Conservation (phyloP, 2,888 invertebrate species). For the Pyrocoelia pectoralis region DNA sequence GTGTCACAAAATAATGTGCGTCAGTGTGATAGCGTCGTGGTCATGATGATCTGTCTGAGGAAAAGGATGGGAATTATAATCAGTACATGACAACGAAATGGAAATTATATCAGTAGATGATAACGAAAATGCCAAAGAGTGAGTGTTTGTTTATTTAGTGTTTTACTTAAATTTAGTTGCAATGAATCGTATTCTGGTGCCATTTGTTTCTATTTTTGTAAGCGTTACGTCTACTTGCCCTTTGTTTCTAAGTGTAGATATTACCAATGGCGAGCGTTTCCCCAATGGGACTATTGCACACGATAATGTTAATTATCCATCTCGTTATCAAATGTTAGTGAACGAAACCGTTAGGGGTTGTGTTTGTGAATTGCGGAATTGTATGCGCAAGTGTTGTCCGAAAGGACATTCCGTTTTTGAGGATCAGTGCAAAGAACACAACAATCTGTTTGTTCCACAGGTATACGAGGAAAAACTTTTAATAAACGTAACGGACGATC, state of each 20-base stretch:
- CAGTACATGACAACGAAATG: too few species aligned
- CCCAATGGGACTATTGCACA: not conserved
- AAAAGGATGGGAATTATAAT: too few species aligned
- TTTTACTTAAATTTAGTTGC: too few species aligned
- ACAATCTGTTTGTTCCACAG: not conserved
- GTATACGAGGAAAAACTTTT: not conserved
- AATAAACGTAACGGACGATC: not conserved
- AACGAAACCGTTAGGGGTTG: slow-evolving; percentile 28
- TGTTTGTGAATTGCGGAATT: slow-evolving; percentile 30
- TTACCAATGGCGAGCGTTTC: not conserved
- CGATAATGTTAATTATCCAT: not conserved
- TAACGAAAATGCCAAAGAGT: too few species aligned
- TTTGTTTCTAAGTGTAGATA: slow-evolving; percentile 1
- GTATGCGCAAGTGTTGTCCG: slow-evolving; percentile 35
- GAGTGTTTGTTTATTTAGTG: too few species aligned
- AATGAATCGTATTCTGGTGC: too few species aligned
- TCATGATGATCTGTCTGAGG: too few species aligned
- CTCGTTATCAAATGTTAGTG: slow-evolving; percentile 19
- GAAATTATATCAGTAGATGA: too few species aligned
- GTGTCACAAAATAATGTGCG: too few species aligned
- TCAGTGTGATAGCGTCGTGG: too few species aligned
- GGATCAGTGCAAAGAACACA: slow-evolving; percentile 17
- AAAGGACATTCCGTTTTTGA: slow-evolving; percentile 24
- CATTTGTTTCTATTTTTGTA: too few species aligned
- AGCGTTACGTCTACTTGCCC: not conserved